Base-by-base conservation (phyloP, 2,113 vertebrate species). In the Glaucidium brasilianum region DNA sequence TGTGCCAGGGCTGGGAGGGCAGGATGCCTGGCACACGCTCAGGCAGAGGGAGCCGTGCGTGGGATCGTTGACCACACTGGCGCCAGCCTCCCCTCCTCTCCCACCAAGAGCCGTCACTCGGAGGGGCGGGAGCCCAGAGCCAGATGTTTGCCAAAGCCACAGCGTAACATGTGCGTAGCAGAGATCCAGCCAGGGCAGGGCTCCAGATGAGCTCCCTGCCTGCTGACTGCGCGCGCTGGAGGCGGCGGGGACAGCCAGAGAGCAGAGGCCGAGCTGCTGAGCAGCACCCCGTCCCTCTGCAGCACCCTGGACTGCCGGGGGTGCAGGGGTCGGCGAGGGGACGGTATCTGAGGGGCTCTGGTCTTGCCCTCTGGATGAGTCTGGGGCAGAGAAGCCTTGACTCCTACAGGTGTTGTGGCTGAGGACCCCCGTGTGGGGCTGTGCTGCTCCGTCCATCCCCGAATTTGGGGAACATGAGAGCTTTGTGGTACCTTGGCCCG, bases 81-180 rank as follows among this genome's bases (percentile, higher is more conserved):
- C 97, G 97, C 97, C 97, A 97, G 95, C 73, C 88, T 96, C 94
- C 88, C 84, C 94, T 90, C 88, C 80, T 72, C 95, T 96, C 96
- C 97, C 92, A 94, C 95, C 92, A 52, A 94, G 96, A 95, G 95
- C 96, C 94, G 95, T 95, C 96, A 94, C 96, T 96, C 63, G 3
- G 43, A 94, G 94, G 96, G 95, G 96, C 39, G 95, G 94, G 95
- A 95, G 96, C 96, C 94, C 92, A 59, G 85, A 92, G 96, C 93
- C 96, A 97, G 94, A 97, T 97, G 95, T 91, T 96, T 96, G 96
- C 96, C 96, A 97, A 96, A 97, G 96, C 96, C 96, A 29, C 96
- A 97, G 96, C 45, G 56, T 82, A 96, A 96, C 96, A 97, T 97
- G 96, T 97, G 96, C 26, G 96, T 55, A 75, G 93, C 96, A 97